phyloP scores from a whole-genome alignment of 1,140 invertebrate genomes.

The Physella acuta region DNA sequence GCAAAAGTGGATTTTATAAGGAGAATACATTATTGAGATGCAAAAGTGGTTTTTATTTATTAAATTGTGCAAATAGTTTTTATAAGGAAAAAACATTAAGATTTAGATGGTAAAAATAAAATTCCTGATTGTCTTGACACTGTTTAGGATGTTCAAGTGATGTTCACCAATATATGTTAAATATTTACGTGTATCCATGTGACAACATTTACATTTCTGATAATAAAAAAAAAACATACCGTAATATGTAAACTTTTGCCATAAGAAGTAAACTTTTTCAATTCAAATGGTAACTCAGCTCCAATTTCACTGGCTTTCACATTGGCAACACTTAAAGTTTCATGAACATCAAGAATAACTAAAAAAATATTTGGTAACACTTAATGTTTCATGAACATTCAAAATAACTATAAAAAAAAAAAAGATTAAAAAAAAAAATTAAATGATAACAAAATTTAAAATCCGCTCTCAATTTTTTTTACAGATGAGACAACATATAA shows the following conservation, averaged over 20 bases:
- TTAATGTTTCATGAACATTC: not conserved
- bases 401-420: not conserved
- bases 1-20: too few relatives aligned
- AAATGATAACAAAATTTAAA: not conserved
- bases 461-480: not conserved
- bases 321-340: constrained; percentile 30
- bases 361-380: not conserved
- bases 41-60: not conserved
- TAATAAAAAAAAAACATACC: constrained; percentile 24
- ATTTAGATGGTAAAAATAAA: not conserved
- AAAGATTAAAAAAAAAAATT: not conserved
- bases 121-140: not conserved
- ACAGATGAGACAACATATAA: not conserved
- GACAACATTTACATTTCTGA: not conserved
- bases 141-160: not conserved
- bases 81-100: not conserved
- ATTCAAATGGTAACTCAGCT: constrained; percentile 26
- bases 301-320: constrained; percentile 15
- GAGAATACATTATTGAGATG: too few relatives aligned
- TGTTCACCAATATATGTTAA: not conserved
- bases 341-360: constrained; percentile 40
- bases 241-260: constrained; percentile 31
- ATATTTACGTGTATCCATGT: not conserved
- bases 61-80: not conserved
- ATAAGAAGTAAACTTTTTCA: constrained; percentile 36